Percentiles rank a stretch among this genome's conserved stretches.
phyloP scores from a whole-genome alignment of 1,140 invertebrate genomes.

The Drosophila cardini region DNA sequence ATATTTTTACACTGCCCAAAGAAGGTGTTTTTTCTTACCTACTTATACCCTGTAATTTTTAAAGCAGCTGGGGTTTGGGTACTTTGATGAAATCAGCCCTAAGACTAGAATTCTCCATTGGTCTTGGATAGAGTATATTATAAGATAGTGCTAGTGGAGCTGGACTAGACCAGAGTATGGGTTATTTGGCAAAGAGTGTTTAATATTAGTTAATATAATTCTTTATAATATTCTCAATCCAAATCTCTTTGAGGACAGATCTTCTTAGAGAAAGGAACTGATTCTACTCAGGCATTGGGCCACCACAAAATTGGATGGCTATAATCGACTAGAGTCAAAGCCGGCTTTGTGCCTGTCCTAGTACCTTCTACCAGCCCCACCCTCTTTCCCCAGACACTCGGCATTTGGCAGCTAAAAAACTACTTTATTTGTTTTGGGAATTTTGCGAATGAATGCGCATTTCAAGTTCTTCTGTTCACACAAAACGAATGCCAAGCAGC shows the following conservation, averaged over 20 bases:
- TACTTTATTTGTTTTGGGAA: conserved; percentile 79
- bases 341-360: conserved; percentile 1
- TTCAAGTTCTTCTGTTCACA: conserved; percentile 20
- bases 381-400: background rate
- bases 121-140: too few relatives aligned
- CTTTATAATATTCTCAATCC: background rate
- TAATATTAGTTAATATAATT: background rate
- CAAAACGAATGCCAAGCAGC: conserved; percentile 20
- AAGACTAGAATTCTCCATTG: too few relatives aligned
- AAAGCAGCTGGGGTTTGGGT: background rate
- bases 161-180: too few relatives aligned
- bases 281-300: conserved; percentile 8
- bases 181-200: too few relatives aligned
- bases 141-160: too few relatives aligned
- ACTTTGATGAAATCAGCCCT: too few relatives aligned
- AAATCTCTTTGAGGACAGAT: background rate
- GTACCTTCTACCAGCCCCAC: background rate
- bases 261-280: background rate
- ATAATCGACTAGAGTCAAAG: conserved; percentile 18
- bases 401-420: conserved; percentile 34
- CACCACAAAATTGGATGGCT: conserved; percentile 27
- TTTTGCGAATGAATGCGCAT: conserved; percentile 66
- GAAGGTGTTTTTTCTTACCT: background rate
- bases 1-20: conserved; percentile 4
- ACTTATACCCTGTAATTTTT: background rate